Percentiles rank a stretch among this genome's conserved stretches.
Evolutionary conservation across 1,140 invertebrate species (phyloP).

Genomic region (Pentalonia nigronervosa): DNA sequence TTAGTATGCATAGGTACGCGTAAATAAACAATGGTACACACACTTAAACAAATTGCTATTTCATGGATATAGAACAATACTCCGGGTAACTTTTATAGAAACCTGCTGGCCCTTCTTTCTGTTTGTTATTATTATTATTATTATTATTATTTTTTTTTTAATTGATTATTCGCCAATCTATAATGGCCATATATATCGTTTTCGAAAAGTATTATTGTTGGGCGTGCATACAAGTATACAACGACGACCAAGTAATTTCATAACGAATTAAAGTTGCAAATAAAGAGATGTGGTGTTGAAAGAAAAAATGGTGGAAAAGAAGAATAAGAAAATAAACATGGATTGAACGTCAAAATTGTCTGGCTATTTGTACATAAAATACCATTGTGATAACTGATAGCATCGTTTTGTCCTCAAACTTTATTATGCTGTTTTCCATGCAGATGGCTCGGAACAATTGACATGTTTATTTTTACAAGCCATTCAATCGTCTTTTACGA

Average conservation of each 20-base stretch:
- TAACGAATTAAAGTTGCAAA: constrained; percentile 38
- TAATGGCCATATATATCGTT: background rate
- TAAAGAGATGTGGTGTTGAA: background rate
- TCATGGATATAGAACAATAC: constrained; percentile 40
- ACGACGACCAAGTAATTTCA: background rate
- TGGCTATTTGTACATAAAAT: constrained; percentile 51
- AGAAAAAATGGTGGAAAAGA: background rate
- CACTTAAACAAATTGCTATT: constrained; percentile 45
- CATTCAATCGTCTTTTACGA: constrained; percentile 50
- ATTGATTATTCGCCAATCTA: constrained; percentile 22
- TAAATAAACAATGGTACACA: background rate
- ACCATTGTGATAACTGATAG: constrained; percentile 49
- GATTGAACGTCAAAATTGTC: constrained; percentile 49
- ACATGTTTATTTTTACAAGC: constrained; percentile 57
- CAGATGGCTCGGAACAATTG: constrained; percentile 47
- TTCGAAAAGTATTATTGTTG: background rate
- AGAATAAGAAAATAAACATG: constrained; percentile 40
- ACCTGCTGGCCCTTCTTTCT: background rate
- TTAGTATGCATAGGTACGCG: background rate
- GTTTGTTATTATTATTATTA: background rate
- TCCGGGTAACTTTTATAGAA: background rate
- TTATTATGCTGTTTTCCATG: constrained; percentile 54
- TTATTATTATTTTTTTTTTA: background rate
- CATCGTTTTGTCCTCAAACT: constrained; percentile 55
- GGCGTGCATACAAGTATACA: background rate